Base-by-base conservation (phyloP, 2,797 vertebrate species). In the Tympanoctomys barrerae region DNA sequence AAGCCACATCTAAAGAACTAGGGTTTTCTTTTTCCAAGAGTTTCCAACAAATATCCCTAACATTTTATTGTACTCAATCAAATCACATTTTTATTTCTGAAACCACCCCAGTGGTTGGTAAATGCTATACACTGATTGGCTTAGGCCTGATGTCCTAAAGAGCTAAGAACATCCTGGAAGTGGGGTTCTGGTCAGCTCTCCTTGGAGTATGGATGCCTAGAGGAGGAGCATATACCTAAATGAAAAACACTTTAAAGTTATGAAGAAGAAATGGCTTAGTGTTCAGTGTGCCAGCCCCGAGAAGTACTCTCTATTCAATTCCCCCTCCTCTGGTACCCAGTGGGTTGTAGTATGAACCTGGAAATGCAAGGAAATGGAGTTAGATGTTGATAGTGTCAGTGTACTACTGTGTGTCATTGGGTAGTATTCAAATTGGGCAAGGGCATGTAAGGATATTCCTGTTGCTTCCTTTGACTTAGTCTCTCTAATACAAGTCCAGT, bases 61-160 rank as follows among this genome's bases (percentile, higher is more conserved):
- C 36, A 13, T 91, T 80, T 91, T 87, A 52, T 52, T 64, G n/a
- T 36, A 61, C n/a, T 70, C 31, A 70, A 46, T 28, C 77, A 57
- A 26, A 28, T 85, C 90, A 64, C 0, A 3, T 79, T 93, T 42
- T 87, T 39, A 49, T 90, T 88, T 93, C 73, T 64, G 64, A 95
- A 78, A 93, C 8, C 92, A 7, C 49, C 13, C 19, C 33, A n/a
- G 52, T 77, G 59, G 5, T 57, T 57, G 18, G 87, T 92, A 93
- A 93, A 82, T 75, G 52, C 21, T 11, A 26, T 59, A 46, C 3
- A 59, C 9, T 94, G 39, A n/a, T 49, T 85, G 42, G 39, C 26
- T 94, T 73, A 91, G n/a, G 64, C 31, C 42, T 89, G 46, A 46
- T 33, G 21, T 93, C n/a, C 71, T 75, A 31, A 96, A 73, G 22